Evolutionary conservation across 2,113 vertebrate species (phyloP).

Genomic region (Heterotis niloticus): DNA sequence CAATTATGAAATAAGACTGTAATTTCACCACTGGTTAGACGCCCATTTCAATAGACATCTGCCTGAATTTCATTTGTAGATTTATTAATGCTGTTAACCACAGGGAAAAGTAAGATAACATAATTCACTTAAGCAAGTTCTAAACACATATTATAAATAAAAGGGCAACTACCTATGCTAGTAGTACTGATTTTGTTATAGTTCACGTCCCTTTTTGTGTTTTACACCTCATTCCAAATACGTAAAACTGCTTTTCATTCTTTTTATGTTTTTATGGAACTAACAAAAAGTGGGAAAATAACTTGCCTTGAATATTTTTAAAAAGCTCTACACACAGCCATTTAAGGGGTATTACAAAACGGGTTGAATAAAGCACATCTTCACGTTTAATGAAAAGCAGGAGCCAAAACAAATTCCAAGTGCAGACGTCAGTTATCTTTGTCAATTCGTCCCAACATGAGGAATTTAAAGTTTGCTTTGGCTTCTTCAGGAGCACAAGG

Average conservation of each 20-base stretch:
- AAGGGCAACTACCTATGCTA: not conserved
- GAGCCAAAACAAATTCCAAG: not conserved
- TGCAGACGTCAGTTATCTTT: not conserved
- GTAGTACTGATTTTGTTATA: not conserved
- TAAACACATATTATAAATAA: not conserved
- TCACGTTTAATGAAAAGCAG: not conserved
- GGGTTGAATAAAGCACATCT: not conserved
- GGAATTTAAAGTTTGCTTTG: conserved; percentile 20
- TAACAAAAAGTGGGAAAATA: not conserved
- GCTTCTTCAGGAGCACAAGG: conserved; percentile 7
- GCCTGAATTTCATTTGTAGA: conserved; percentile 57
- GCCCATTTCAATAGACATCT: conserved; percentile 53
- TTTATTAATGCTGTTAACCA: conserved; percentile 52
- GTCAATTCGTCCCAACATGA: not conserved
- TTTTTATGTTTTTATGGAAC: not conserved
- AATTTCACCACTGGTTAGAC: conserved; percentile 54
- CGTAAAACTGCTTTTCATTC: not conserved
- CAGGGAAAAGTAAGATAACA: conserved; percentile 24
- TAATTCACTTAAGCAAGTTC: conserved; percentile 17
- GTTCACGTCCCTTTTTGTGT: not conserved
- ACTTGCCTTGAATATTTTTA: not conserved
- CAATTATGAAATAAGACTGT: conserved; percentile 65
- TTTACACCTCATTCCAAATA: not conserved
- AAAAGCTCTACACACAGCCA: not conserved
- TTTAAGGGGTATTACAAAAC: conserved; percentile 15